Evolutionary conservation across 1,140 invertebrate species (phyloP), one percentile per base, ranked within the genome.

Genomic region (Drosophila watanabei): DNA sequence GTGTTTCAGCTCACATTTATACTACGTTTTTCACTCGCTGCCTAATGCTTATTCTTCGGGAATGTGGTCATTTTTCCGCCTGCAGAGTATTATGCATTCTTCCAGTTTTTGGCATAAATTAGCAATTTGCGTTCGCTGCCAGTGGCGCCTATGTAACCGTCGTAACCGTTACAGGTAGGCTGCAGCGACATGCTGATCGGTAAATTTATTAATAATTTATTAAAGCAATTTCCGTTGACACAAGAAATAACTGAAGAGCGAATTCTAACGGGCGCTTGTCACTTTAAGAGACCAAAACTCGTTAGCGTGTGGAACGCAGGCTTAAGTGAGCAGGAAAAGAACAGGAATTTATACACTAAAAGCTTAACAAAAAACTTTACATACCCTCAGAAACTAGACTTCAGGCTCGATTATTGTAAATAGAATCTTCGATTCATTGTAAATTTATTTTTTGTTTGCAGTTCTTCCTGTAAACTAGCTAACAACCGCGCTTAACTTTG

Each of bases 151-250:
- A 37, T 41, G 41, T 54, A 56, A 49, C 52, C 52, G 39, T 39
- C 41, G 7, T 33, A 56, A 64, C 84, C 84, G 84, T 89, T 88
- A 80, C 18, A 24, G 33, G 20, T 51, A 7, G 61, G 52, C 18
- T 73, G 58, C 57, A 71, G 30, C 46, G 24, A 66, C 62, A 87
- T 80, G 79, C 79, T 80, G 87, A 87, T 86, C 79, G 75, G 71
- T 60, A 76, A 71, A 79, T 82, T 86, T 82, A 82, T 87, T 87
- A 88, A 88, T 89, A 75, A 87, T 84, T 88, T 88, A 89, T 88
- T 84, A 84, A 89, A 78, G 71, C 85, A 88, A 88, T 88, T 89
- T 88, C 84, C 85, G 80, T 51, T 84, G 72, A 63, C 62, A 59
- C 54, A 59, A 35, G 32, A 43, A 35, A 43, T 58, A 79, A 37